Percentiles rank a stretch among this genome's conserved stretches.
Evolutionary conservation across 2,113 vertebrate species (phyloP).

Genomic region (Fulica atra): DNA sequence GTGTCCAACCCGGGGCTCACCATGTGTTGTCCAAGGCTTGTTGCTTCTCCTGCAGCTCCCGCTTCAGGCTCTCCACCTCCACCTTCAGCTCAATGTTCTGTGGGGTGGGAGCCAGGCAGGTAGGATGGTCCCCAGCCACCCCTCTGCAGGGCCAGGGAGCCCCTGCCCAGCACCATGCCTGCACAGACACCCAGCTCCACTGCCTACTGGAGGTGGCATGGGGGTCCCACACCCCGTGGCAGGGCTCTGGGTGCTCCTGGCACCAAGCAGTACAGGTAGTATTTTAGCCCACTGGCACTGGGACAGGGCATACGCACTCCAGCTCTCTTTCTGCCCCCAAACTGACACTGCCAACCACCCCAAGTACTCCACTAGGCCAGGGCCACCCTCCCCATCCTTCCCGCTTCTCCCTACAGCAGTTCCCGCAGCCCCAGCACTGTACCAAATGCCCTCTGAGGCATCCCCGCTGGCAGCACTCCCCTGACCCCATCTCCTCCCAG

Average conservation of each 20-base stretch:
- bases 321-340: background rate
- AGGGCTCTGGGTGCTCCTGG: background rate
- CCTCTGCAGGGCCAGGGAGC: too few relatives aligned
- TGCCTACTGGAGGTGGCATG: background rate
- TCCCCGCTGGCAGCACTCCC: rapidly evolving
- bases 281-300: background rate
- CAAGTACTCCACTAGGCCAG: rapidly evolving
- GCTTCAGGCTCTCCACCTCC: constrained; percentile 92
- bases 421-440: background rate
- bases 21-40: constrained; percentile 82
- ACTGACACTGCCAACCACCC: background rate
- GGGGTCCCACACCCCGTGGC: background rate
- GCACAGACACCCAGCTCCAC: background rate
- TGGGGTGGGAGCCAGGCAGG: background rate
- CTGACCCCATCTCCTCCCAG: too few relatives aligned
- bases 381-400: rapidly evolving
- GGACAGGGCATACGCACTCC: background rate
- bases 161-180: background rate
- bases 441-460: rapidly evolving
- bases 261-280: background rate
- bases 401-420: rapidly evolving
- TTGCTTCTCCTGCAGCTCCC: constrained; percentile 89
- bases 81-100: constrained; percentile 97
- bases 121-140: background rate
- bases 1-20: constrained; percentile 34